Evolutionary conservation across 2,797 vertebrate genomes (phyloP), one percentile per base, ranked within the genome.

Genomic region (Catostomus latipinnis): DNA sequence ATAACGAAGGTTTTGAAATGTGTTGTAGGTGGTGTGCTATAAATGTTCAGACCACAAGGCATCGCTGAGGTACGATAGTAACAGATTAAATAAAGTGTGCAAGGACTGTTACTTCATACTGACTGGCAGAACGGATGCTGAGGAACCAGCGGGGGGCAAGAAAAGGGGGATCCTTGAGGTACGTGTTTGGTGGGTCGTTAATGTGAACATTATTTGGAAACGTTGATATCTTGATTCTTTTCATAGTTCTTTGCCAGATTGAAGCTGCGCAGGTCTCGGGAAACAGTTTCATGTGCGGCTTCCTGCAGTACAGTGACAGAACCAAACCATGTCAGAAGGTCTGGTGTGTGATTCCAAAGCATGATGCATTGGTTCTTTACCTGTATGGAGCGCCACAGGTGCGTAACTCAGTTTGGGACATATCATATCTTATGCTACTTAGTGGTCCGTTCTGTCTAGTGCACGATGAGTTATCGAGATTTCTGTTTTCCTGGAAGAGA

Each of bases 361-460:
- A 94, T 4, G 94, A 96, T 60, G 93, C 95, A 0, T 91, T 93
- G 0, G 93, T 94, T 60, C 92, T 99, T 43, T 94, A 93, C 69
- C 92, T 98, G 90, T 96, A 95, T 0, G 84, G 93, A 0, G 91
- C 91, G 54, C 94, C 93, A n/a, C 96, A 98, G 96, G 97, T 98
- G 89, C 3, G 70, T 48, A 0, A 60, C 34, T 0, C 14, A 3
- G 14, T 69, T 5, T 8, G 34, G 34, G 34, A 34, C 34, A 34
- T 34, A 34, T 34, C 34, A 34, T 22, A 22, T 22, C 22, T 2
- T 22, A 22, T 22, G 22, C 22, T 22, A 2, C 22, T 22, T 22
- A 22, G 22, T 22, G 22, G 22, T 22, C 22, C 16, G 16, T 18
- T 22, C 22, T 22, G 22, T 22, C 22, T 22, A 22, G 22, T 22